A percentile compares a stretch with the other conserved stretches of the same genome.
These are phyloP conservation scores for Calvadosia cruxmelitensis DNA, from an alignment of 30 jellyfish, hydroid and myxozoan species.

Conservation along the genomic window DNA sequence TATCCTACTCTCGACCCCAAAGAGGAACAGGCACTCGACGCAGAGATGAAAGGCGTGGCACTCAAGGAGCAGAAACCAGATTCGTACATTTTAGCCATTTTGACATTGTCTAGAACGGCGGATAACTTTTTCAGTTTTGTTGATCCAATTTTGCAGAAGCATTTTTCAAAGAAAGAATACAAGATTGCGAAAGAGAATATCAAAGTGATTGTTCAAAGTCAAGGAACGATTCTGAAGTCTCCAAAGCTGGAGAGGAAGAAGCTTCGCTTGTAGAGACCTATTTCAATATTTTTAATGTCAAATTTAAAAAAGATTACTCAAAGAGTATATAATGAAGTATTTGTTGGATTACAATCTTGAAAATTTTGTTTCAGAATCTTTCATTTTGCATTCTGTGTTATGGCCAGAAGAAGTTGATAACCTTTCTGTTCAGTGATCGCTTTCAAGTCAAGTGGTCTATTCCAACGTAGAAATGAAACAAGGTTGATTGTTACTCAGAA, in stretches of 20 bases:
- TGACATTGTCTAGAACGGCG: conserved; percentile 69
- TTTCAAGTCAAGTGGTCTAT: too few species aligned
- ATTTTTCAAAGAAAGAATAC: conserved; percentile 63
- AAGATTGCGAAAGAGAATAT: conserved; percentile 72
- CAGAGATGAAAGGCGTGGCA: conserved; percentile 65
- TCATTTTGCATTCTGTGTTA: too few species aligned
- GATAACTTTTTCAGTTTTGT: conserved; percentile 69
- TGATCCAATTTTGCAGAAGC: conserved; percentile 58
- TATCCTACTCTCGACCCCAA: conserved; percentile 56
- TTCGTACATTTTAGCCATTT: conserved; percentile 64
- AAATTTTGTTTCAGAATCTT: too few species aligned
- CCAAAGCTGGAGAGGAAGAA: conserved; percentile 73
- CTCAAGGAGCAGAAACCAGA: conserved; percentile 78
- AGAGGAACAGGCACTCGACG: conserved; percentile 46
- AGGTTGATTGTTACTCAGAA: too few species aligned
- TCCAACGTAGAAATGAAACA: too few species aligned
- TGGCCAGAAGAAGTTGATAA: too few species aligned
- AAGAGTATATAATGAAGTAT: too few species aligned
- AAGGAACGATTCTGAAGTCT: conserved; percentile 60
- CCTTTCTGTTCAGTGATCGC: too few species aligned
- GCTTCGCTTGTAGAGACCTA: conserved; percentile 21
- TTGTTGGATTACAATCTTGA: too few species aligned
- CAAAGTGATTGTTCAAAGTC: conserved; percentile 79
- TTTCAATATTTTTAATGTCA: too few species aligned
- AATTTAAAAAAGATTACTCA: too few species aligned